Conservation (phyloP, 2,113 vertebrate species). For the Thamnaconus septentrionalis region DNA sequence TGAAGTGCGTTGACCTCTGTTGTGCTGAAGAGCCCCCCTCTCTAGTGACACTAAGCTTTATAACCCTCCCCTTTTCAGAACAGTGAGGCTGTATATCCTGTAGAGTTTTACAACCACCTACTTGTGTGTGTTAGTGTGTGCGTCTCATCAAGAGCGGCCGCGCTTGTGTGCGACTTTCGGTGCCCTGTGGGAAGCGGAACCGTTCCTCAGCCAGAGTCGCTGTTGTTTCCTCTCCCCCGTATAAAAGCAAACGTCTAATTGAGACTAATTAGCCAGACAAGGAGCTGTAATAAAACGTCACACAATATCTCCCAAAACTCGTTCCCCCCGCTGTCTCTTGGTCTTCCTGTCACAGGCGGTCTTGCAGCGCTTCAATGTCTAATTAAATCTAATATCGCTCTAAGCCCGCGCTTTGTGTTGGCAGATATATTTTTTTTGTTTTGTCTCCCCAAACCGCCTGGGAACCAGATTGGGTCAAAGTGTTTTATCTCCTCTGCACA, state of each 20-base stretch:
- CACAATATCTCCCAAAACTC: conserved; percentile 40
- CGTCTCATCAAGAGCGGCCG: conserved; percentile 18
- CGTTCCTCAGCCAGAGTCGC: conserved; percentile 37
- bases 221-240: conserved; percentile 47
- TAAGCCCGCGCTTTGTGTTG: conserved; percentile 7
- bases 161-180: conserved; percentile 22
- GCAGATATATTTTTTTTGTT: conserved; percentile 8
- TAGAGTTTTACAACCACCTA: conserved; percentile 65
- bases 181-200: conserved; percentile 45
- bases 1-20: conserved; percentile 46
- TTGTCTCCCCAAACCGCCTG: background rate
- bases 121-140: conserved; percentile 27
- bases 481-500: conserved; percentile 18
- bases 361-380: conserved; percentile 19
- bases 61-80: conserved; percentile 48
- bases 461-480: conserved; percentile 18
- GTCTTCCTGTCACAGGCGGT: conserved; percentile 14
- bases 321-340: conserved; percentile 1
- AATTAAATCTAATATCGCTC: conserved; percentile 16
- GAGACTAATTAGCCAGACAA: conserved; percentile 66
- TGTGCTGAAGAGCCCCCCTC: conserved; percentile 41
- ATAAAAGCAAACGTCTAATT: conserved; percentile 63
- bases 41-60: conserved; percentile 66
- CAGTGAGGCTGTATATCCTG: conserved; percentile 64
- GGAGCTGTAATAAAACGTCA: conserved; percentile 57